phyloP scores from a whole-genome alignment of 2,113 vertebrate species.

The Tetrax tetrax region DNA sequence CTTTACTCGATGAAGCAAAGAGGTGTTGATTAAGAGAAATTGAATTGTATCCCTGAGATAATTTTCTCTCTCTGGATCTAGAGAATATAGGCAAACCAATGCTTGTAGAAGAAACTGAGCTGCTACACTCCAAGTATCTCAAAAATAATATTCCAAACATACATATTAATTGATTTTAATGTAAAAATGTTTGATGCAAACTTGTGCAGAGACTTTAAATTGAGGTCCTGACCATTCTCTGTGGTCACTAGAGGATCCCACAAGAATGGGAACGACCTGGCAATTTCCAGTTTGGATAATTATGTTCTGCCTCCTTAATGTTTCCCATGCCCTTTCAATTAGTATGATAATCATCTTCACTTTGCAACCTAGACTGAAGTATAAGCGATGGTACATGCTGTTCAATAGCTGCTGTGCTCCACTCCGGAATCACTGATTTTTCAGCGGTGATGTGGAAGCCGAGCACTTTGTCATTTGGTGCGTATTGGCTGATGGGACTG shows the following conservation, averaged over 20 bases:
- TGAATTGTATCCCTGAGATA: constrained; percentile 64
- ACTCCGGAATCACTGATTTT: background rate
- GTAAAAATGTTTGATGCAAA: constrained; percentile 50
- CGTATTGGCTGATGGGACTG: background rate
- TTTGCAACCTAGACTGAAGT: background rate
- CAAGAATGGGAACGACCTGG: constrained; percentile 33
- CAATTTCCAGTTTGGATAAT: constrained; percentile 68
- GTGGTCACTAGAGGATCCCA: constrained; percentile 58
- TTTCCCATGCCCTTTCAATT: constrained; percentile 66
- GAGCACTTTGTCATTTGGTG: background rate
- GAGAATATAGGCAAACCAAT: constrained; percentile 17
- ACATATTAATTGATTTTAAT: constrained; percentile 62
- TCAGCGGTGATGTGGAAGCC: background rate
- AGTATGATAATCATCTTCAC: constrained; percentile 65
- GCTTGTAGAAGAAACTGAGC: background rate
- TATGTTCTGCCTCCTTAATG: constrained; percentile 53
- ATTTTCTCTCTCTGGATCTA: constrained; percentile 38
- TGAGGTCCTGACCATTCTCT: constrained; percentile 51
- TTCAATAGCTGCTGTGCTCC: background rate
- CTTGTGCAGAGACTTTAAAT: constrained; percentile 60
- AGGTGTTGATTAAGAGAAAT: constrained; percentile 69
- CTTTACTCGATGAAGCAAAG: constrained; percentile 43
- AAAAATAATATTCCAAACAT: constrained; percentile 43
- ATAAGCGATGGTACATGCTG: background rate
- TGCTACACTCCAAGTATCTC: background rate